phyloP scores from a whole-genome alignment of 1,140 invertebrate genomes.

The Drosophila serrata region DNA sequence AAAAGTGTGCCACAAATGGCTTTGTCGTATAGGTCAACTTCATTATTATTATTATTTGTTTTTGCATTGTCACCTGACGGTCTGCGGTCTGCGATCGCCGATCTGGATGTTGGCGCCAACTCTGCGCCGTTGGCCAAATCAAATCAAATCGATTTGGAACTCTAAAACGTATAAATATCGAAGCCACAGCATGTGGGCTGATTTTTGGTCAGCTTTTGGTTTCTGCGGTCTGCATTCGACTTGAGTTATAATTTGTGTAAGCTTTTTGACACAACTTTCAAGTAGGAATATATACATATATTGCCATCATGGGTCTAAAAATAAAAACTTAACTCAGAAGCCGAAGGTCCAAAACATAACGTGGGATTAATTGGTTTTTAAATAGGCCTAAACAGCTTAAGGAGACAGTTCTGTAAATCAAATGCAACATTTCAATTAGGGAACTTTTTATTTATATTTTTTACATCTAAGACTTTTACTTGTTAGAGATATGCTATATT shows the following conservation, averaged over 20 bases:
- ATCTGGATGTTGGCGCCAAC: slow-evolving; percentile 63
- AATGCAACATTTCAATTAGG: slow-evolving; percentile 19
- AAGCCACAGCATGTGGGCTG: slow-evolving; percentile 60
- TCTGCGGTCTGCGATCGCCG: slow-evolving; percentile 6
- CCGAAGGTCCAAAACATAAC: slow-evolving; percentile 21
- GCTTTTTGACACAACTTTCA: slow-evolving; percentile 69
- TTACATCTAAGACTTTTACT: too few relatives aligned
- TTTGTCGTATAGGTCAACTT: slow-evolving; percentile 42
- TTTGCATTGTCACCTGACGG: slow-evolving; percentile 70
- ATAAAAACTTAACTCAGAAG: slow-evolving; percentile 67
- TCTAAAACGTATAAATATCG: slow-evolving; percentile 46
- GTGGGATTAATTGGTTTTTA: slow-evolving; percentile 4
- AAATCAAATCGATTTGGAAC: slow-evolving; percentile 70
- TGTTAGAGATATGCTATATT: too few relatives aligned
- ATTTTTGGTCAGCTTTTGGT: slow-evolving; percentile 24
- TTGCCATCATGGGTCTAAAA: slow-evolving; percentile 71
- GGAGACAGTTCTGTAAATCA: not conserved
- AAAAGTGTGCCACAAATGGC: slow-evolving; percentile 70
- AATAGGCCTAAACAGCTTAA: slow-evolving; percentile 7
- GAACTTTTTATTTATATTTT: not conserved
- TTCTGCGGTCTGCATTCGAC: slow-evolving; percentile 64
- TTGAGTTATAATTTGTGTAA: slow-evolving; percentile 78
- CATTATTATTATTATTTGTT: slow-evolving; percentile 39
- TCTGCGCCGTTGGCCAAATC: slow-evolving; percentile 63
- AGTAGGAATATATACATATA: slow-evolving; percentile 52